Evolutionary conservation across 2,797 vertebrate genomes (phyloP), one percentile per base, ranked within the genome.

Genomic region (Poecilia picta): DNA sequence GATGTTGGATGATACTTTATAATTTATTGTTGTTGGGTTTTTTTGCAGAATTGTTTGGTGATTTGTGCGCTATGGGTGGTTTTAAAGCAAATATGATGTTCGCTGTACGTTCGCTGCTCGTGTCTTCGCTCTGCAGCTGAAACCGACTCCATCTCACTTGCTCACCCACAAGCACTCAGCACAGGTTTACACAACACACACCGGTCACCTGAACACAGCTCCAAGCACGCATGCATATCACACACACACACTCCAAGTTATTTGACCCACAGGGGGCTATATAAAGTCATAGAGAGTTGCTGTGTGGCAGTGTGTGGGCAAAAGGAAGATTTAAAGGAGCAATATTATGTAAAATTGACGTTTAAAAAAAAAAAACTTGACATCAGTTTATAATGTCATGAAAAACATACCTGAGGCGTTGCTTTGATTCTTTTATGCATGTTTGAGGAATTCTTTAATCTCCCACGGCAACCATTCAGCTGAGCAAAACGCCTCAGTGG

Each of bases 121-220:
- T 4, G 49, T 88, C 79, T 86, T 82, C 91, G 88, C 91, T 89
- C 84, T 93, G 91, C 91, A 94, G 90, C 84, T 87, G 36, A 82
- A 70, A 79, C 72, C 74, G 81, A 78, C 78, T 90, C 78, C 77
- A 85, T 87, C 82, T 89, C 81, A 77, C 66, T 73, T 15, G 18
- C 77, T 85, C 85, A 75, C 78, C 53, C 76, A 85, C 72, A 83
- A 46, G 85, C 75, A 49, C 57, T 72, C 81, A 72, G 73, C 72
- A 73, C 87, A 83, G 75, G 68, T 75, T 47, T 49, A 76, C 53
- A 64, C 75, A 20, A 33, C 13, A 80, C 77, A 72, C 28, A 46
- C 75, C 75, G 46, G 49, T 6, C 74, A 49, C 39, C 66, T 49
- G 75, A 49, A 87, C 77, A 75, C 74, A 68, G 70, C 74, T 43